Evolutionary conservation across 2,888 invertebrate genomes (phyloP).

Genomic region (Stenurella melanura): DNA sequence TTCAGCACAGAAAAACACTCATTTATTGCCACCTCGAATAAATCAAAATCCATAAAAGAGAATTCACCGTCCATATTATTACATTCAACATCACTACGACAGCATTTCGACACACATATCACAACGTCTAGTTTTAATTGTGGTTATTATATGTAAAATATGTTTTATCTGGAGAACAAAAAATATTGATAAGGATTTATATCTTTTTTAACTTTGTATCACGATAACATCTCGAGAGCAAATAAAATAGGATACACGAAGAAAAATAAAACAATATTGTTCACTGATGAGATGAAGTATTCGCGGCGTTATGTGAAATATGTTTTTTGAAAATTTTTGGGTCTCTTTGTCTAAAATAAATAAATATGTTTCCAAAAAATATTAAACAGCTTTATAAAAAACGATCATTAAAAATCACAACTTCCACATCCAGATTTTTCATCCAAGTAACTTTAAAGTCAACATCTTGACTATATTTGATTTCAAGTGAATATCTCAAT

Average conservation of each 20-base stretch:
- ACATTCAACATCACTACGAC: constrained; percentile 1
- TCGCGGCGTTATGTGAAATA: too few species aligned
- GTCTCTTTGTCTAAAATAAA: too few species aligned
- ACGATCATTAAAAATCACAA: too few species aligned
- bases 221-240: not conserved
- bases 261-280: not conserved
- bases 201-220: not conserved
- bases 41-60: constrained; percentile 59
- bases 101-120: constrained; percentile 3
- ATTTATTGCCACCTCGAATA: constrained; percentile 56
- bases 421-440: too few species aligned
- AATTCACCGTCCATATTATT: constrained; percentile 49
- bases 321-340: too few species aligned
- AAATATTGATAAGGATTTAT: constrained; percentile 27
- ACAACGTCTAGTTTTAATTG: not conserved
- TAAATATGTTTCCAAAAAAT: too few species aligned
- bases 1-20: constrained; percentile 56
- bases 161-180: constrained; percentile 13
- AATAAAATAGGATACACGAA: not conserved
- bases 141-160: not conserved
- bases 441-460: too few species aligned
- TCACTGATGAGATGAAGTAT: not conserved
- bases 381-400: too few species aligned
- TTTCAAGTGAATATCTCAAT: too few species aligned
- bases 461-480: too few species aligned